Conservation (phyloP, 2,888 invertebrate species). For the Asteroscopus sphinx region DNA sequence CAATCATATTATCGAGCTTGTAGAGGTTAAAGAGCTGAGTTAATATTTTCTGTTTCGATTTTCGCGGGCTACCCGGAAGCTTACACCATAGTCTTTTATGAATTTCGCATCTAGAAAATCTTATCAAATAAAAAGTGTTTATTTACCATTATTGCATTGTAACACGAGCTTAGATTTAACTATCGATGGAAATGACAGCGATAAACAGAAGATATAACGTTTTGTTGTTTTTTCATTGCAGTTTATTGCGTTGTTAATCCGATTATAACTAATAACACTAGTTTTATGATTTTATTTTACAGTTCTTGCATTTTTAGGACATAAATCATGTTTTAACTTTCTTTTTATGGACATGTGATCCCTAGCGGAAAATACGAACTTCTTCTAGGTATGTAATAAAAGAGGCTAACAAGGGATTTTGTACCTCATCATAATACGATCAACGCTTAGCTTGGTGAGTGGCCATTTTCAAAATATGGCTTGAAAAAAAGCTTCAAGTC, state of each 20-base stretch:
- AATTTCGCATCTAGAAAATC: not conserved
- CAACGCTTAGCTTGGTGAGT: no score
- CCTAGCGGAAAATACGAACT: not conserved
- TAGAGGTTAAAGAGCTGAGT: no score
- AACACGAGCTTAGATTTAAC: constrained; percentile 32
- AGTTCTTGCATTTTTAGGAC: not conserved
- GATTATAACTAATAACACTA: constrained; percentile 6
- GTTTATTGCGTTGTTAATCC: constrained; percentile 34
- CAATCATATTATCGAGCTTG: no score
- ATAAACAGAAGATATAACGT: constrained; percentile 30
- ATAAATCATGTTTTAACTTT: constrained; percentile 1
- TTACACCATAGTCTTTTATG: not conserved
- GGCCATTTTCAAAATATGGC: no score
- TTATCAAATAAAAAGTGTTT: not conserved
- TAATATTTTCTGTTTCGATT: no score
- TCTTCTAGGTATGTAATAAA: no score
- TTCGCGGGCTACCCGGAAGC: no score
- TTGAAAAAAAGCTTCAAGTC: no score
- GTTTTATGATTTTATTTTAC: constrained; percentile 21
- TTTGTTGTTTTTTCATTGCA: constrained; percentile 22
- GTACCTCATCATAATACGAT: no score
- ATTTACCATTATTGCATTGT: constrained; percentile 11
- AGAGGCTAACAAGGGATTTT: no score
- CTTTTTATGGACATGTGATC: not conserved
- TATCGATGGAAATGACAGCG: constrained; percentile 18